These are phyloP conservation scores for Dasysyrphus albostriatus DNA, from an alignment of 2,888 invertebrate genomes.

Conservation along the genomic window DNA sequence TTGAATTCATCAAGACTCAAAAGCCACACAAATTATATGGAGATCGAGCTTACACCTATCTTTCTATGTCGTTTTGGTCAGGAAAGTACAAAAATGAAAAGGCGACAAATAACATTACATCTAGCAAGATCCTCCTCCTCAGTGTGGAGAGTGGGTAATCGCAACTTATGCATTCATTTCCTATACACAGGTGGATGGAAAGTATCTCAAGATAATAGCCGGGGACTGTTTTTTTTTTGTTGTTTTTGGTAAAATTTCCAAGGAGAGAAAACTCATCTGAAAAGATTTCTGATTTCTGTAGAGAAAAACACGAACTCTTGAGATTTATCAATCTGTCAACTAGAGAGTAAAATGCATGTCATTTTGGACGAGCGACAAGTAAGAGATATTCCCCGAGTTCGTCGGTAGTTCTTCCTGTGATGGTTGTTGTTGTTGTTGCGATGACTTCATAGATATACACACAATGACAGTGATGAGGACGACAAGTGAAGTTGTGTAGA, in stretches of 20 bases:
- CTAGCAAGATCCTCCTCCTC: slow-evolving; percentile 31
- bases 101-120: slow-evolving; percentile 48
- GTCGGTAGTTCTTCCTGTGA: neutral
- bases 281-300: slow-evolving; percentile 45
- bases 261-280: slow-evolving; percentile 48
- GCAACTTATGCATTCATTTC: slow-evolving; percentile 42
- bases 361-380: slow-evolving; percentile 61
- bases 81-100: slow-evolving; percentile 33
- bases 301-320: slow-evolving; percentile 68
- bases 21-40: neutral
- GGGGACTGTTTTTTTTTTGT: neutral
- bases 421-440: slow-evolving; percentile 5
- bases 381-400: slow-evolving; percentile 42
- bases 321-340: slow-evolving; percentile 76
- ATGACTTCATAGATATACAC: slow-evolving; percentile 52
- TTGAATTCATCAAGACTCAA: slow-evolving; percentile 11
- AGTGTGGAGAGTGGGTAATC: slow-evolving; percentile 27
- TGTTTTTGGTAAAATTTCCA: neutral
- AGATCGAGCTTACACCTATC: slow-evolving; percentile 27
- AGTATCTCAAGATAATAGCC: slow-evolving; percentile 16
- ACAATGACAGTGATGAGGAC: slow-evolving; percentile 40
- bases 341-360: slow-evolving; percentile 75
- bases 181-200: slow-evolving; percentile 60
- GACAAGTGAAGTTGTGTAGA: slow-evolving; percentile 60
- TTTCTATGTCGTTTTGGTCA: neutral